Evolutionary conservation across 2,888 invertebrate species (phyloP), one percentile per base, ranked within the genome.

Genomic region (Pardosa pseudoannulata): DNA sequence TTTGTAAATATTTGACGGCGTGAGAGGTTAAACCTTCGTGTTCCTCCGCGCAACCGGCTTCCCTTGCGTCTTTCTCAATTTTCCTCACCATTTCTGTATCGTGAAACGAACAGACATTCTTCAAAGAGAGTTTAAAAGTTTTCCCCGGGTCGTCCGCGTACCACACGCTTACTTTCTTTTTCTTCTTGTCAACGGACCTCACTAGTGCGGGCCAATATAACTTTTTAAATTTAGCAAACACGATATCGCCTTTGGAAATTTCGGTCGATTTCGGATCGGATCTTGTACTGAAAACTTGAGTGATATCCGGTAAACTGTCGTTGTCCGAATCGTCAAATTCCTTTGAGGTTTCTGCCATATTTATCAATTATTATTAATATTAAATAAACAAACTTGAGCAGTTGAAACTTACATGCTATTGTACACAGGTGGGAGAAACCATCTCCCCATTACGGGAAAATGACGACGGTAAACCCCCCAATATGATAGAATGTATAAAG

Each of bases 201-300:
- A 80, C 72, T 2, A 80, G 72, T 16, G 80, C 73, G 1, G 80
- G 80, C 80, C 80, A 80, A 41, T 80, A 73, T 2, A 73, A 50
- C 1, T 73, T 16, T n/a, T 50, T 39, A 32, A 32, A 73, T 67
- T 80, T 65, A 0, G 80, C 80, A 73, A 73, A 80, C 6, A 80
- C 73, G 2, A 80, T 73, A 64, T 73, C 73, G 7, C 67, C 67
- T 5, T 29, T 16, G 1, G 9, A 5, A 6, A 80, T 36, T 16
- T 65, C 50, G 13, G n/a, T 46, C 27, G 23, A 1, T 1, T 7
- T 7, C 2, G 29, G 1, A 16, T 31, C n/a, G 1, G 19, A 32
- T n/a, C n/a, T n/a, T n/a, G n/a, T n/a, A n/a, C n/a, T n/a, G n/a
- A n/a, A n/a, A n/a, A n/a, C n/a, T n/a, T n/a, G n/a, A n/a, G n/a